These are phyloP conservation scores for Merodon equestris DNA, from an alignment of 2,888 invertebrate genomes.

Conservation along the genomic window DNA sequence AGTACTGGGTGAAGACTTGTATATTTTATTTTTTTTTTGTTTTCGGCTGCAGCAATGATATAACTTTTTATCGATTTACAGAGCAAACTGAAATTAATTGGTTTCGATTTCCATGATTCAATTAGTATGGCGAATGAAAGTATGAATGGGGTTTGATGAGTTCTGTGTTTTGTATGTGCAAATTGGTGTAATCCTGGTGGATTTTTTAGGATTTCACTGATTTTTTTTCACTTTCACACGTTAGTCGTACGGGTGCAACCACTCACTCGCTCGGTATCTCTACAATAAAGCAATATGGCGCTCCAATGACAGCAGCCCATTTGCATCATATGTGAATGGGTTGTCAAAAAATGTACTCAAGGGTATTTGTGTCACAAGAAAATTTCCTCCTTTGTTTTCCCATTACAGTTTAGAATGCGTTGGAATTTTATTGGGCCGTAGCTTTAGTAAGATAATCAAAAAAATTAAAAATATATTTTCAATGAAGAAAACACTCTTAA, in stretches of 20 bases:
- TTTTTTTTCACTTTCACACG: slow-evolving; percentile 61
- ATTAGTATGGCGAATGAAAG: not conserved
- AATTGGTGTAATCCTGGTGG: slow-evolving; percentile 26
- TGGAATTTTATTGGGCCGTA: no score
- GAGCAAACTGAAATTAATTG: slow-evolving; percentile 17
- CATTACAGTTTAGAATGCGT: no score
- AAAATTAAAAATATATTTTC: no score
- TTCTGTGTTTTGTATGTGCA: not conserved
- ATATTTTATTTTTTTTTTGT: slow-evolving; percentile 34
- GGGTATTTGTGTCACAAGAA: slow-evolving; percentile 12
- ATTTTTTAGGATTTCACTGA: slow-evolving; percentile 49
- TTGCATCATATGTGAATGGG: slow-evolving; percentile 61
- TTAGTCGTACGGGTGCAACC: slow-evolving; percentile 60
- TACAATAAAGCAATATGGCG: slow-evolving; percentile 68
- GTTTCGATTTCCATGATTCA: slow-evolving; percentile 19
- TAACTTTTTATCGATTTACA: slow-evolving; percentile 66
- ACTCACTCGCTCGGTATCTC: slow-evolving; percentile 67
- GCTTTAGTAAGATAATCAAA: no score
- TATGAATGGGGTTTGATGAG: slow-evolving; percentile 11
- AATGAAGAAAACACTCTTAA: no score
- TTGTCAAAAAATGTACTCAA: slow-evolving; percentile 52
- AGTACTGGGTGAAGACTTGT: slow-evolving; percentile 56
- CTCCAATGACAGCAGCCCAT: slow-evolving; percentile 47
- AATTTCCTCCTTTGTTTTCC: not conserved
- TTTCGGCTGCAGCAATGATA: slow-evolving; percentile 59